Conservation (phyloP, 53 echinoderm and acorn worm species). For the Hippasteria phrygiana region DNA sequence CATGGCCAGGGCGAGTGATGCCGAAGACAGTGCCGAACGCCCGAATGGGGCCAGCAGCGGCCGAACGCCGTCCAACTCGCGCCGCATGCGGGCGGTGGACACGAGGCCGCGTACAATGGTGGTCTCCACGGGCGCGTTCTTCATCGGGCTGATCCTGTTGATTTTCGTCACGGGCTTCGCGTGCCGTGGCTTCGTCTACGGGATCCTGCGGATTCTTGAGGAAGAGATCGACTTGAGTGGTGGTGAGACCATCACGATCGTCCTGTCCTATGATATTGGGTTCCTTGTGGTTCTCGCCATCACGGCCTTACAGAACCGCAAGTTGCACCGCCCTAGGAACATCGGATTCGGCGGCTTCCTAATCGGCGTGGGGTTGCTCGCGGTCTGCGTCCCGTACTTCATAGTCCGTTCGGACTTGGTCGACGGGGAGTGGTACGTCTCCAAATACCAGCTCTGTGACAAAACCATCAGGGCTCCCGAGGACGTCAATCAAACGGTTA, state of each 20-base stretch:
- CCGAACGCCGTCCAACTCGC: too few species aligned
- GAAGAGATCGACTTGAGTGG: constrained; percentile 75
- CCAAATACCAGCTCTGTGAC: constrained; percentile 43
- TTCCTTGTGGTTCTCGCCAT: constrained; percentile 63
- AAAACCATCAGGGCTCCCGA: neutral
- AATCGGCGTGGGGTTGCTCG: constrained; percentile 75
- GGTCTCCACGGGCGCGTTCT: constrained; percentile 48
- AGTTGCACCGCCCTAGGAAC: constrained; percentile 79
- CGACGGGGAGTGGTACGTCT: constrained; percentile 11
- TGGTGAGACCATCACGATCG: constrained; percentile 64
- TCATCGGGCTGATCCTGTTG: constrained; percentile 32
- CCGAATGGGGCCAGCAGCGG: neutral
- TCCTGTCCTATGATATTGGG: constrained; percentile 84
- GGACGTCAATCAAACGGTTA: neutral
- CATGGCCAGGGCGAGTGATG: constrained; percentile 33
- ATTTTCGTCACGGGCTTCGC: constrained; percentile 79
- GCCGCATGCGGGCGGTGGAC: neutral
- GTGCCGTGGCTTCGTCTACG: constrained; percentile 78
- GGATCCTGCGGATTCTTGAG: constrained; percentile 79
- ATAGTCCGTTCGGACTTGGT: constrained; percentile 36
- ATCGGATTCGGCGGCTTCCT: constrained; percentile 76
- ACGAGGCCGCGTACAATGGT: neutral
- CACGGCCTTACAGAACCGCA: constrained; percentile 45
- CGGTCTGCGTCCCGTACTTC: constrained; percentile 86
- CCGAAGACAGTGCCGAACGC: neutral